Evolutionary conservation across 2,797 vertebrate genomes (phyloP).

Genomic region (Morelia viridis): DNA sequence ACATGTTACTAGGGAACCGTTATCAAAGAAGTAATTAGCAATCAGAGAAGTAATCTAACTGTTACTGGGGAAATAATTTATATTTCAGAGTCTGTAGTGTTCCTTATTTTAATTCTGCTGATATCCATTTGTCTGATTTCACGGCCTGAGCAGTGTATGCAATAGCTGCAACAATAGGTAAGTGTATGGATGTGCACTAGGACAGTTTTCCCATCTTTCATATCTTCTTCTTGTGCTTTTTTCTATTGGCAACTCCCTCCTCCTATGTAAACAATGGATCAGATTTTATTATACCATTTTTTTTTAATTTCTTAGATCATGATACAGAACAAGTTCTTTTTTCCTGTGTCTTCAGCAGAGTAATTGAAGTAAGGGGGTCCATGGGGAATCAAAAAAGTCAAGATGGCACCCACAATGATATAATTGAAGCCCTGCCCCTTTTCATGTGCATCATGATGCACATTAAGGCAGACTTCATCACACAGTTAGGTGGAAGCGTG

Average conservation of each 20-base stretch:
- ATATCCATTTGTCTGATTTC: neutral
- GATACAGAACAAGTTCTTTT: neutral
- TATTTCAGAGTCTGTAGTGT: neutral
- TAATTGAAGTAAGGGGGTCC: neutral
- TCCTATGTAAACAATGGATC: neutral
- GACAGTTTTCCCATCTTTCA: neutral
- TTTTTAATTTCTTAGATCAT: neutral
- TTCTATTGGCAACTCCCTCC: neutral
- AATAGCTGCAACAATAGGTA: neutral
- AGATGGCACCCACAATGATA: neutral
- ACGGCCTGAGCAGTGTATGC: neutral
- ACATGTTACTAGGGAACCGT: neutral
- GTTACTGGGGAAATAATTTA: neutral
- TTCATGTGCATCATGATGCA: neutral
- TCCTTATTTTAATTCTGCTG: neutral
- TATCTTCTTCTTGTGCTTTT: neutral
- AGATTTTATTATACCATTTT: neutral
- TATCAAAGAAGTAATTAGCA: neutral
- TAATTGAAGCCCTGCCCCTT: neutral
- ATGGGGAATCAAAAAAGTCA: neutral
- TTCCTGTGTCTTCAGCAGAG: neutral
- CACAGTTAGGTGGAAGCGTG: neutral
- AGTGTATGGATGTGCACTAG: neutral
- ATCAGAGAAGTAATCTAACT: neutral
- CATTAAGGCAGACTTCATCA: neutral